phyloP scores from a whole-genome alignment of 2,113 vertebrate genomes.

The Poicephalus gulielmi region DNA sequence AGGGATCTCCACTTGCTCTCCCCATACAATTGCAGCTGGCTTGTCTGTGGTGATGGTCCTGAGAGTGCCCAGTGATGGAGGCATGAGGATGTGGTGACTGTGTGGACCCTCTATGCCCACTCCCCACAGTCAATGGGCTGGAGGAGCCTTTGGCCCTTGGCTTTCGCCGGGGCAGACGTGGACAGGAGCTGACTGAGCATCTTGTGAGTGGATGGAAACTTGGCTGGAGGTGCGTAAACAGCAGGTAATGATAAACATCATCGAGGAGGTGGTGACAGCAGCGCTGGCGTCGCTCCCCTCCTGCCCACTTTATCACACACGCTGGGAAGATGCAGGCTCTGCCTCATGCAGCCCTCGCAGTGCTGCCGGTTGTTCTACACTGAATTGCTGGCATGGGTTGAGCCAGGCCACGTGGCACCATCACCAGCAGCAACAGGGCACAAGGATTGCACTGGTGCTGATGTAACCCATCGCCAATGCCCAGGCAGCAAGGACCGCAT shows the following conservation, averaged over 20 bases:
- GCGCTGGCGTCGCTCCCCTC: accelerated
- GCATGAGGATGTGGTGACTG: accelerated
- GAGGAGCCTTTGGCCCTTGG: background rate
- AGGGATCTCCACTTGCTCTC: background rate
- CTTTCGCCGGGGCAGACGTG: background rate
- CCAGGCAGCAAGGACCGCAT: accelerated
- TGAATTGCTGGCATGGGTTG: accelerated
- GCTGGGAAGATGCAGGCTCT: background rate
- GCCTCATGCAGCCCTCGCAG: background rate
- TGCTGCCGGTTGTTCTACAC: accelerated
- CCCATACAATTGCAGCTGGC: background rate
- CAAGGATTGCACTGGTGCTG: accelerated
- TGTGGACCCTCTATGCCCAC: accelerated
- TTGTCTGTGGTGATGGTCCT: background rate
- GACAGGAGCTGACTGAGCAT: background rate
- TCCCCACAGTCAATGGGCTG: background rate
- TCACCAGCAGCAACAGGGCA: background rate
- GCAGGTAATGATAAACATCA: slow-evolving; percentile 38
- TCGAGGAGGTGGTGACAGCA: background rate
- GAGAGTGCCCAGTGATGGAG: background rate
- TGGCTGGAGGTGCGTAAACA: background rate
- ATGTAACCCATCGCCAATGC: background rate
- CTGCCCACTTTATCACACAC: accelerated
- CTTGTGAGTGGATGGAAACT: slow-evolving; percentile 40
- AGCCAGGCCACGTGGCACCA: accelerated